Evolutionary conservation across 1,140 invertebrate species (phyloP), one percentile per base, ranked within the genome.

Genomic region (Drosophila ambigua): DNA sequence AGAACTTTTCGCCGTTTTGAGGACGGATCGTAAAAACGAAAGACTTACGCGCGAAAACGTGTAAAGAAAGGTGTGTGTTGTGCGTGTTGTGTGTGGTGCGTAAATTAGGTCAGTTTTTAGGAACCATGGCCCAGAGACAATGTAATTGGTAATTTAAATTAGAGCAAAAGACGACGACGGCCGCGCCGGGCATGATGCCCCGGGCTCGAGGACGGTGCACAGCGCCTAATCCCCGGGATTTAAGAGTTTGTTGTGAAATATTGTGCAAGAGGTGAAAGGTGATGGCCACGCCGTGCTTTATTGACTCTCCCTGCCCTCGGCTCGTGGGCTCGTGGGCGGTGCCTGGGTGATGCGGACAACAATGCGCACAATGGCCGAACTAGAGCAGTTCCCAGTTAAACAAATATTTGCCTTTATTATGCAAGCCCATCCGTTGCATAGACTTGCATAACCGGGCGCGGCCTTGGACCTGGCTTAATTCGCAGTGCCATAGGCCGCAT

Each of bases 91-190:
- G 26, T 28, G 26, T 28, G 26, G 41, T 50, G 82, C 69, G 69
- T 60, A 87, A 87, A 87, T 66, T 88, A 59, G 83, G 75, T 69
- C 62, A 83, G 78, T 87, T 87, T 87, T 87, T 88, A 88, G 79
- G 39, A 87, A 88, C 69, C 53, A 66, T 83, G 72, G 28, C 15
- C 7, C 23, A 9, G 6, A 64, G 60, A 79, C 77, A 84, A 79
- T 60, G 44, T 28, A n/a, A 28, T 59, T 55, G 50, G 59, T 49
- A 65, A 88, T 82, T 88, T 83, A 87, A 87, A 87, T 83, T 88
- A 88, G 83, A 83, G 83, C 83, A 78, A 58, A 39, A 55, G 77
- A 75, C 77, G 69, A 24, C 20, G 20, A 78, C 77, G 71, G n/a
- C 45, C 57, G 46, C 44, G 72, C 43, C 57, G 58, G 60, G 50